Percentiles rank a stretch among this genome's conserved stretches.
Conservation (phyloP, 2,888 invertebrate species). For the Nycteola revayana region DNA sequence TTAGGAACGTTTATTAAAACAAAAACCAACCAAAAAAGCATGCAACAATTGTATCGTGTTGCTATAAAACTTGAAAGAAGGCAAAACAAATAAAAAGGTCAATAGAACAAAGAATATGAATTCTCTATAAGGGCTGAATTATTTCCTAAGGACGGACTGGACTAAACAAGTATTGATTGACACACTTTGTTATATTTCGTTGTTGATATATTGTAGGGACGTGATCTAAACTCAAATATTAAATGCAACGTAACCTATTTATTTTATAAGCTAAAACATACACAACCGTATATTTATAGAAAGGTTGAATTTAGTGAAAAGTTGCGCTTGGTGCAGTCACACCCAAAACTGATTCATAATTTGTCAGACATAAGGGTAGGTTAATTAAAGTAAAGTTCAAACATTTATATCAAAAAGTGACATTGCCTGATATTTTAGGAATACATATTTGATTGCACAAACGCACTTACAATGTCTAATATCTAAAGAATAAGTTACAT, state of each 20-base stretch:
- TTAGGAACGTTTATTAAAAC: too few species aligned
- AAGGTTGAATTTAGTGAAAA: constrained; percentile 40
- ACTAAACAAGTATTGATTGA: constrained; percentile 47
- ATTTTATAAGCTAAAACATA: constrained; percentile 52
- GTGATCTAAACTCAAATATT: constrained; percentile 36
- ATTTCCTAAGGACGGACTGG: constrained; percentile 69
- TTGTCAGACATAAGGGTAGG: too few species aligned
- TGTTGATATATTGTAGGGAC: constrained; percentile 34
- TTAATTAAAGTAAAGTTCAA: too few species aligned
- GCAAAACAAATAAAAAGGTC: constrained; percentile 2
- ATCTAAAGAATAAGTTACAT: constrained; percentile 42
- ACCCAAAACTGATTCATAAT: too few species aligned
- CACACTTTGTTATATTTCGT: constrained; percentile 35
- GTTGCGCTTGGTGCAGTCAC: too few species aligned
- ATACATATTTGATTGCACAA: too few species aligned
- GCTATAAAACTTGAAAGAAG: too few species aligned
- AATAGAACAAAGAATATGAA: constrained; percentile 5
- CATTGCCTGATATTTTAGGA: too few species aligned
- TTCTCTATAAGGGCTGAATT: constrained; percentile 26
- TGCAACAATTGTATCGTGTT: too few species aligned
- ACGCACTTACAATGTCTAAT: constrained; percentile 29
- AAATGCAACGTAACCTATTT: constrained; percentile 58
- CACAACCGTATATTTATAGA: constrained; percentile 52
- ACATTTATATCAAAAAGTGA: too few species aligned
- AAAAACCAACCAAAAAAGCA: too few species aligned